Conservation (phyloP, 2,797 vertebrate genomes). For the Xyrichtys novacula region DNA sequence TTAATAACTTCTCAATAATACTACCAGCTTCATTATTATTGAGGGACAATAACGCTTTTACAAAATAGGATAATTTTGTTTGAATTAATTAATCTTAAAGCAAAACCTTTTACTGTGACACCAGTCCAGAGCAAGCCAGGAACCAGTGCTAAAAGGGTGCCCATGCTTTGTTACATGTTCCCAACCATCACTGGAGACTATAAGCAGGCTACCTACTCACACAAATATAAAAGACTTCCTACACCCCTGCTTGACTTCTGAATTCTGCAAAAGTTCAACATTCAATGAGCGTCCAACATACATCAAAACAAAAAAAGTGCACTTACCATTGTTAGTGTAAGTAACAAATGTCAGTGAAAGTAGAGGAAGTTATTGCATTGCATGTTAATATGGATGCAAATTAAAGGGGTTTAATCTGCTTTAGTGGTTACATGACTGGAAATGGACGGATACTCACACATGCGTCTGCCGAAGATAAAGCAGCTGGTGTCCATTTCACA, state of each 20-base stretch:
- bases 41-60: too few relatives aligned
- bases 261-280: background rate
- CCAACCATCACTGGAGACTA: background rate
- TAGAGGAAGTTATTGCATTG: conserved; percentile 28
- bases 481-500: conserved; percentile 82
- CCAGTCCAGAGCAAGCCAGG: too few relatives aligned
- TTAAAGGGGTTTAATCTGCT: conserved; percentile 13
- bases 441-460: conserved; percentile 90
- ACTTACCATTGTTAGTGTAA: conserved; percentile 64
- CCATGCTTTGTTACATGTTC: too few relatives aligned
- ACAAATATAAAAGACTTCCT: background rate
- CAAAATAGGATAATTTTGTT: too few relatives aligned
- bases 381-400: conserved; percentile 58
- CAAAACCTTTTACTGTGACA: too few relatives aligned
- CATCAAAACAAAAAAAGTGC: conserved; percentile 17
- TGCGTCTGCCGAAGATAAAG: conserved; percentile 76
- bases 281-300: conserved; percentile 8
- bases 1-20: too few relatives aligned
- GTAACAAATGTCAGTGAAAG: conserved; percentile 64
- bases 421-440: conserved; percentile 44
- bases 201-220: background rate
- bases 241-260: too few relatives aligned
- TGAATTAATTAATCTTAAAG: too few relatives aligned
- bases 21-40: too few relatives aligned
- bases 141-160: too few relatives aligned